These are phyloP conservation scores for Nephrotoma flavescens DNA, from an alignment of 2,888 invertebrate genomes.

Conservation along the genomic window DNA sequence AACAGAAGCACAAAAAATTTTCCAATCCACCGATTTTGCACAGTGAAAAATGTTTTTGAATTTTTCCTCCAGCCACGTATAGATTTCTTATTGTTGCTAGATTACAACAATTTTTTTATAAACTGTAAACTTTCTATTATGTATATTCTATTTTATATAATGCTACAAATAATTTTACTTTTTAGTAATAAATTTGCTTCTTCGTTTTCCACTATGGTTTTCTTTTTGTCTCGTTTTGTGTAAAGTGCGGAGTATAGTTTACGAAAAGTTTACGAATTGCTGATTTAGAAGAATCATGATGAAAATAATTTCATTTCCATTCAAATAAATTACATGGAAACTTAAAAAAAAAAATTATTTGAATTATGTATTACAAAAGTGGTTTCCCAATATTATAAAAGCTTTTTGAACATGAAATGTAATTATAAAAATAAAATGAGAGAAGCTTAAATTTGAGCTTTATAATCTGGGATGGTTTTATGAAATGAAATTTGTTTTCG, in stretches of 20 bases:
- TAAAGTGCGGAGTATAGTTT: neutral
- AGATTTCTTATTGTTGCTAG: neutral
- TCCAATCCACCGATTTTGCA: neutral
- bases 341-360: no score
- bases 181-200: neutral
- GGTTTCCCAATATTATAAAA: no score
- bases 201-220: neutral
- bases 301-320: no score
- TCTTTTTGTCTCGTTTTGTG: no score
- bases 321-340: no score
- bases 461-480: no score
- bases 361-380: no score
- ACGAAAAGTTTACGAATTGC: neutral
- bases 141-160: neutral
- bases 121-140: neutral
- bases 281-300: neutral
- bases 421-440: no score
- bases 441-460: no score
- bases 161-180: neutral
- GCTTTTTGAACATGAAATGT: no score
- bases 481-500: no score
- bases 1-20: neutral
- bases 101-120: neutral
- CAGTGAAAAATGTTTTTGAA: no score
- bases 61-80: neutral